A percentile compares a stretch with the other conserved stretches of the same genome.
Conservation (phyloP, 2,113 vertebrate species). For the Desmodus rotundus region DNA sequence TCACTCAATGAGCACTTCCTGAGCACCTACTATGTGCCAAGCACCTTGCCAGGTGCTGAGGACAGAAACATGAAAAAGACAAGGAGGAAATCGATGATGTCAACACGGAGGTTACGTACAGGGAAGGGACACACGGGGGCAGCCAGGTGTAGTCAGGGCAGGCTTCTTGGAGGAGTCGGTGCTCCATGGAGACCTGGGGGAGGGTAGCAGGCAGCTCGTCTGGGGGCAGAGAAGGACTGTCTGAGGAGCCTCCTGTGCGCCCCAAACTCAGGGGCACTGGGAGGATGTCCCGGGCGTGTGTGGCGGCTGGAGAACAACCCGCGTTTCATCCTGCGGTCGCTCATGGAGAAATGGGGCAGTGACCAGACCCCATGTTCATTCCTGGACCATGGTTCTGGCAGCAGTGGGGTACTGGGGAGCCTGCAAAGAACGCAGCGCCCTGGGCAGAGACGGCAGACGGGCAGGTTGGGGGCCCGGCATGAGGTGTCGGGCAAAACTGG, state of each 20-base stretch:
- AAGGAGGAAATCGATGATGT: fast-evolving
- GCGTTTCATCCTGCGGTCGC: background rate
- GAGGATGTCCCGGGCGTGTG: too few species aligned
- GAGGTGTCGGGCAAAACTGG: background rate
- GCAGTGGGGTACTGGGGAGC: background rate
- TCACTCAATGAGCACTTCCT: background rate
- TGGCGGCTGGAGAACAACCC: too few species aligned
- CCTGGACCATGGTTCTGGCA: background rate
- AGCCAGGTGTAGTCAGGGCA: background rate
- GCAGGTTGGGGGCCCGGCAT: fast-evolving
- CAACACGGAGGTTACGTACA: fast-evolving
- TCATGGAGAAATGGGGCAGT: fast-evolving
- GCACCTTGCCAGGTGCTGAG: background rate
- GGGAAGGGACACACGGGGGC: background rate
- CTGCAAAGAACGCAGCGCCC: background rate
- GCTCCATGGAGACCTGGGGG: background rate
- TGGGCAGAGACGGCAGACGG: background rate
- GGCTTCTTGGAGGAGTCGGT: background rate
- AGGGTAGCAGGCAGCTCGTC: background rate
- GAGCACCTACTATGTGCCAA: background rate
- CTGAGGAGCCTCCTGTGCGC: fast-evolving
- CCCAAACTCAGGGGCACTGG: background rate
- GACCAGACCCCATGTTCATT: background rate
- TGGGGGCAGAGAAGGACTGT: background rate
- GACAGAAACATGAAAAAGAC: background rate